phyloP scores from a whole-genome alignment of 2,888 invertebrate species.

The Drosophila paramelanica region DNA sequence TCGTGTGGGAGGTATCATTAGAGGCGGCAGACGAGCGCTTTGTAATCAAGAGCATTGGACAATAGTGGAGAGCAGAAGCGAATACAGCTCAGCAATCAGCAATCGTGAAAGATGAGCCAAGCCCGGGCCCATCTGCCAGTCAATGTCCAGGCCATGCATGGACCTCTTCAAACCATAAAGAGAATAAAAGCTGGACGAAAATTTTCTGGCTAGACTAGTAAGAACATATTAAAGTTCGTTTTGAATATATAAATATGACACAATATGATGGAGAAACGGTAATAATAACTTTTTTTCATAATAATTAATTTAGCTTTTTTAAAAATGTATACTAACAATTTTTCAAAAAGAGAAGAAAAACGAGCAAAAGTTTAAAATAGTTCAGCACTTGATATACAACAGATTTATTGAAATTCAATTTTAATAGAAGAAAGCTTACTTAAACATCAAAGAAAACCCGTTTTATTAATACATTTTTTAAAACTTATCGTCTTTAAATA shows the following conservation, averaged over 20 bases:
- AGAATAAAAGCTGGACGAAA: slow-evolving; percentile 6
- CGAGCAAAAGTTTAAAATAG: no score
- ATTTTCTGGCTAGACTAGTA: background rate
- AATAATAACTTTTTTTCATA: no score
- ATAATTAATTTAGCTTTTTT: no score
- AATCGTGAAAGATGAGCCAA: slow-evolving; percentile 56
- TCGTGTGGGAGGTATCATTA: slow-evolving; percentile 76
- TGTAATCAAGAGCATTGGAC: slow-evolving; percentile 63
- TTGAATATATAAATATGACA: background rate
- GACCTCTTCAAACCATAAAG: background rate
- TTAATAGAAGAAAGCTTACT: no score
- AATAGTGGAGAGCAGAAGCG: slow-evolving; percentile 21
- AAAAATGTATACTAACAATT: no score
- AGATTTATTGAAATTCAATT: no score
- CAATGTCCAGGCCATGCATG: slow-evolving; percentile 17
- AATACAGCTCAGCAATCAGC: slow-evolving; percentile 47
- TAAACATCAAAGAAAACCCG: no score
- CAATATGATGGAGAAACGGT: background rate
- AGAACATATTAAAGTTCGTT: background rate
- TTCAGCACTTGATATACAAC: background rate
- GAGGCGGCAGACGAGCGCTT: slow-evolving; percentile 46
- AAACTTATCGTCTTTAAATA: no score
- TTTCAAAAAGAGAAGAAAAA: no score
- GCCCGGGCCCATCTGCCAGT: slow-evolving; percentile 23
- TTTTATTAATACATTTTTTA: no score